Conservation (phyloP, 2,113 vertebrate genomes). For the Brevimyrus niger region DNA sequence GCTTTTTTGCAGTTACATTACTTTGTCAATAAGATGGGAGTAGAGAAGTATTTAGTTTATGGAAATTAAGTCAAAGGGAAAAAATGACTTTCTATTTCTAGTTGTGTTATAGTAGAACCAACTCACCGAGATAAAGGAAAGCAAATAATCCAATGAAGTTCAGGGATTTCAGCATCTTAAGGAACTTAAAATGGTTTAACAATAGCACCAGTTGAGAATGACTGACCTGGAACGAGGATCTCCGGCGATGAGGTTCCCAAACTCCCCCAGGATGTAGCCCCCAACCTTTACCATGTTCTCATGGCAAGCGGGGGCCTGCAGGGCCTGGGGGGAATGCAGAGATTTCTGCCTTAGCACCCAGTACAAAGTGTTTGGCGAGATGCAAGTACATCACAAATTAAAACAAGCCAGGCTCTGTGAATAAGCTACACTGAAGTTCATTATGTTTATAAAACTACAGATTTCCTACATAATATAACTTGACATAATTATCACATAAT, state of each 20-base stretch:
- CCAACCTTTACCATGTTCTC: slow-evolving; percentile 95
- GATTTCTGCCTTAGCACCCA: neutral
- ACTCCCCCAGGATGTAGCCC: slow-evolving; percentile 87
- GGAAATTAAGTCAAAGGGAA: neutral
- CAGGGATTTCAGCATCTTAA: neutral
- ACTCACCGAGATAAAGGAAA: neutral
- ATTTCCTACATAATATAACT: neutral
- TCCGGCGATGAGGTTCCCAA: slow-evolving; percentile 86
- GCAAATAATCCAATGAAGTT: neutral
- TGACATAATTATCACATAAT: too few relatives aligned
- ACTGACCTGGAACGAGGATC: slow-evolving; percentile 83
- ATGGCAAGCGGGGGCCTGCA: slow-evolving; percentile 86
- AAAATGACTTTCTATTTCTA: neutral
- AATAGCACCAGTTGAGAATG: neutral
- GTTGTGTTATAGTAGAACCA: neutral
- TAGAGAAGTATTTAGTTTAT: neutral
- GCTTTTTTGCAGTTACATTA: neutral
- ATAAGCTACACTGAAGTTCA: neutral
- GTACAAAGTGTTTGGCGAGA: neutral
- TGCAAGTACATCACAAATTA: neutral
- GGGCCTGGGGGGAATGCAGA: slow-evolving; percentile 52
- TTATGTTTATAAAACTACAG: neutral
- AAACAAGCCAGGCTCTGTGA: neutral
- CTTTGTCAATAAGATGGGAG: neutral
- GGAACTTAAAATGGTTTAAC: neutral